Evolutionary conservation across 2,888 invertebrate species (phyloP).

Genomic region (Bibio marci): DNA sequence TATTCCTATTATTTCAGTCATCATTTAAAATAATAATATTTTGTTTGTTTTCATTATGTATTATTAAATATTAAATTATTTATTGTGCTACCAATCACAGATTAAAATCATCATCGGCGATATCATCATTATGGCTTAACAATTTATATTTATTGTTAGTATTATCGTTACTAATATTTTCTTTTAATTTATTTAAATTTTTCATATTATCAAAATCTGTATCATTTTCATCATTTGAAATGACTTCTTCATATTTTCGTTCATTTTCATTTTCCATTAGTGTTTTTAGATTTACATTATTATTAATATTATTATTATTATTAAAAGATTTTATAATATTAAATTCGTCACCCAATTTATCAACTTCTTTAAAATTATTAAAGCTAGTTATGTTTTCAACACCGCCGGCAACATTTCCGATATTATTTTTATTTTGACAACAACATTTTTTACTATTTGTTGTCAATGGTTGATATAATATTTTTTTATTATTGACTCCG

Average conservation of each 20-base stretch:
- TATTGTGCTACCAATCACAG: no score
- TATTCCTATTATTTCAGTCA: no score
- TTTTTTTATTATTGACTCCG: not conserved
- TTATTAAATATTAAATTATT: no score
- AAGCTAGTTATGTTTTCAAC: no score
- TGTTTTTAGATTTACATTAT: not conserved
- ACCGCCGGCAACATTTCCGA: not conserved
- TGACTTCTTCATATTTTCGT: no score
- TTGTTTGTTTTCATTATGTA: no score
- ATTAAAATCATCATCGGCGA: not conserved
- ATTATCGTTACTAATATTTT: not conserved
- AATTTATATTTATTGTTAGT: not conserved
- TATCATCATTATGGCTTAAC: not conserved
- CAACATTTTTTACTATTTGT: not conserved
- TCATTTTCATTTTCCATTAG: no score
- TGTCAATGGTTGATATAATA: not conserved
- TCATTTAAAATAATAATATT: no score
- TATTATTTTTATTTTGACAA: not conserved
- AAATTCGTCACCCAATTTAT: not conserved
- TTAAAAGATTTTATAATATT: not conserved
- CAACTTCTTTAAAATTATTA: no score
- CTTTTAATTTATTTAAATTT: no score
- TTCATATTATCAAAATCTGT: no score
- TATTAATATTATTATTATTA: conserved; percentile 1
- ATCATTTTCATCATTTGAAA: no score